A percentile compares a stretch with the other conserved stretches of the same genome.
Conservation (phyloP, 2,797 vertebrate genomes). For the Petrocephalus sullivani region DNA sequence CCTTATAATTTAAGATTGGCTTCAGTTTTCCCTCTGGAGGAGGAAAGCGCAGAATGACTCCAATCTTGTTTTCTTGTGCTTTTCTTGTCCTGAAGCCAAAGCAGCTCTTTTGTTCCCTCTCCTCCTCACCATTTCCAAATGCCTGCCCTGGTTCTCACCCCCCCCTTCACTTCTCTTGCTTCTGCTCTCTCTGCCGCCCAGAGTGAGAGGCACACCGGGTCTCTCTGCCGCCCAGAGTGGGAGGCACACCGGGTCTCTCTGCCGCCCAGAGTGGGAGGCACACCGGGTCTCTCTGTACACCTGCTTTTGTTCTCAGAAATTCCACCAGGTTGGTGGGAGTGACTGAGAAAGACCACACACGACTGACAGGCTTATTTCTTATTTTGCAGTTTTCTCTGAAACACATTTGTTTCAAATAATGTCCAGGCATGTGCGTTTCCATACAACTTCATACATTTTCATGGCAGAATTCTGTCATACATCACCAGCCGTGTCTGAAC, state of each 20-base stretch:
- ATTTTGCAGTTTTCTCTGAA: not conserved
- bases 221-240: not conserved
- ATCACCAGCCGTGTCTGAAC: not conserved
- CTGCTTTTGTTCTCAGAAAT: not conserved
- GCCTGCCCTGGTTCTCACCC: not conserved
- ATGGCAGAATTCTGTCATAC: not conserved
- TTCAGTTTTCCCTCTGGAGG: not conserved
- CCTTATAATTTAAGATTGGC: not conserved
- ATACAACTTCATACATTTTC: not conserved
- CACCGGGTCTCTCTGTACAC: too few species aligned
- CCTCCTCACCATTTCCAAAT: not conserved
- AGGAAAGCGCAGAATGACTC: not conserved
- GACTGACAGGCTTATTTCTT: not conserved
- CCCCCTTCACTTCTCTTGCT: not conserved
- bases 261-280: not conserved
- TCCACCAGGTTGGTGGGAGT: not conserved
- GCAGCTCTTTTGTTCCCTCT: not conserved
- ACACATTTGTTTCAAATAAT: constrained; percentile 11
- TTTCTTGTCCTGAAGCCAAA: not conserved
- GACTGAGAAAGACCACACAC: not conserved
- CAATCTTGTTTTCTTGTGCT: not conserved
- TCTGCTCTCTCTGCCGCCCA: not conserved
- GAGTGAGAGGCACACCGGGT: not conserved
- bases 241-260: too few species aligned
- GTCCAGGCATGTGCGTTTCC: not conserved